Conservation (phyloP, 1,140 invertebrate genomes). For the Philotrypesis tridentata region DNA sequence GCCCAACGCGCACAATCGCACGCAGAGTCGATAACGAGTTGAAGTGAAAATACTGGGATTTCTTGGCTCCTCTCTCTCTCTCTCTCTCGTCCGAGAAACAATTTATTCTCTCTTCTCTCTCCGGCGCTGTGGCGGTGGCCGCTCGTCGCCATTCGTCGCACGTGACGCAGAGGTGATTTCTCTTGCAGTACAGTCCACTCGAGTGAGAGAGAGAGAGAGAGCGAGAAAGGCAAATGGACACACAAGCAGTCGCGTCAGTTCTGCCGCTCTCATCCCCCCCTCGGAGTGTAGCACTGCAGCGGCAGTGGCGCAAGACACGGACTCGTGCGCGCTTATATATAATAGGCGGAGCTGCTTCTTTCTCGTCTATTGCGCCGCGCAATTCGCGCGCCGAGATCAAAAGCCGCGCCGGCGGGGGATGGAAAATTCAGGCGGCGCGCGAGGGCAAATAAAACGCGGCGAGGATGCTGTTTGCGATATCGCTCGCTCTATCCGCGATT, state of each 20-base stretch:
- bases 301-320: too few relatives aligned
- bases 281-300: too few relatives aligned
- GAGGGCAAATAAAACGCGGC: constrained; percentile 21
- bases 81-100: too few relatives aligned
- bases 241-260: constrained; percentile 61
- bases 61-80: too few relatives aligned
- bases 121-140: too few relatives aligned
- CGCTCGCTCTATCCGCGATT: background rate
- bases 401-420: background rate
- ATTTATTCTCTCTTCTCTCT: too few relatives aligned
- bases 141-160: constrained; percentile 73
- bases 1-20: too few relatives aligned
- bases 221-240: constrained; percentile 63
- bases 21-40: too few relatives aligned
- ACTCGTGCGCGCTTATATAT: too few relatives aligned
- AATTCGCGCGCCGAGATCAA: background rate
- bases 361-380: background rate
- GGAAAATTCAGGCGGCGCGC: constrained; percentile 24
- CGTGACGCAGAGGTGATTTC: constrained; percentile 66
- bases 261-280: background rate
- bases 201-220: too few relatives aligned
- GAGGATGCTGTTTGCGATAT: constrained; percentile 17
- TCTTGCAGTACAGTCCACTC: constrained; percentile 36
- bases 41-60: too few relatives aligned
- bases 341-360: too few relatives aligned